Evolutionary conservation across 2,888 invertebrate genomes (phyloP), one percentile per base, ranked within the genome.

Genomic region (Drosophila picticornis): DNA sequence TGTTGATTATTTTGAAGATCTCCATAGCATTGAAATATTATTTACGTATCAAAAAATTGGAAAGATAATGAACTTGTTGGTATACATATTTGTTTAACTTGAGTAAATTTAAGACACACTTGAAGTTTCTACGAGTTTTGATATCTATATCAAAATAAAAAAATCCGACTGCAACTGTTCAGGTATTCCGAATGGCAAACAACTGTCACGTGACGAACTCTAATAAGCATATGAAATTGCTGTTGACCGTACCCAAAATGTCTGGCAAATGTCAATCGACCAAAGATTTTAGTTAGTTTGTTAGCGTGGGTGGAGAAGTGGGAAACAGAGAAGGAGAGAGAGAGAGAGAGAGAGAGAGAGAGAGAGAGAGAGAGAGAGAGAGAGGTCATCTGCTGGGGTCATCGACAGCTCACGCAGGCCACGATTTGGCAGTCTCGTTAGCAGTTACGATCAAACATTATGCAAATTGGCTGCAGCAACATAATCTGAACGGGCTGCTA

Each of bases 151-250:
- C 10, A 43, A 31, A 22, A 29, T 9, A 29, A 2, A 19, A 19
- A 58, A 46, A 19, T 58, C 52, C 3, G 7, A 65, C 16, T 51
- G 29, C 9, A 51, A 55, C 31, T 38, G 16, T 67, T 67, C n/a
- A 0, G 27, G 19, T 40, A 50, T 40, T 25, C 29, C 25, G 46
- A 1, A 27, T n/a, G 27, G 29, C 32, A 29, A 48, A 19, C 48
- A 25, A 5, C 31, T 6, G 38, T 57, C 58, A 70, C 57, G 50
- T 40, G 70, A 51, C 38, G n/a, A 53, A 32, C n/a, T 22, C 59
- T 72, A 75, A 75, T 75, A 72, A 60, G 73, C 75, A 77, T 77
- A 77, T 75, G 46, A 51, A 71, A 77, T 59, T 52, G 48, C 50
- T 55, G 31, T 55, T 77, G 27, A 78, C 72, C 73, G 56, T 48